A percentile compares a stretch with the other conserved stretches of the same genome.
Conservation (phyloP, 2,797 vertebrate genomes). For the Harpagifer antarcticus region DNA sequence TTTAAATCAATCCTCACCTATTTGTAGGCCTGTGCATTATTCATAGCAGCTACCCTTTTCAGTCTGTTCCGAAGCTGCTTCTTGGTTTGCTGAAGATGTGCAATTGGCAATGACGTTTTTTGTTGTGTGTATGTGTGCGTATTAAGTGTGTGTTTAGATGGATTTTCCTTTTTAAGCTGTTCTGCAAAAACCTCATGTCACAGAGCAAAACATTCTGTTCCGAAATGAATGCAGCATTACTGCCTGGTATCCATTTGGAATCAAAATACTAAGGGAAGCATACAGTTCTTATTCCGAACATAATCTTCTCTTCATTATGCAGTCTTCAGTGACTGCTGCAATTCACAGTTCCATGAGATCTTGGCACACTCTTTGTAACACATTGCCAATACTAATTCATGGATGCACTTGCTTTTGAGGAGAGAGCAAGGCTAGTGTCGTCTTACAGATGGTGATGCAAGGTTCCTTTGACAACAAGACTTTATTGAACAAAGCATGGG, state of each 20-base stretch:
- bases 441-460: background rate
- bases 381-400: conserved; percentile 1
- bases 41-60: conserved; percentile 41
- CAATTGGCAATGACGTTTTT: conserved; percentile 36
- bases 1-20: conserved; percentile 61
- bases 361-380: background rate
- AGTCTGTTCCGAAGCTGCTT: conserved; percentile 31
- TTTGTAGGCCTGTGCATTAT: conserved; percentile 56
- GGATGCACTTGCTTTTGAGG: background rate
- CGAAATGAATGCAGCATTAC: conserved; percentile 43
- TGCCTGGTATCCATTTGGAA: conserved; percentile 31
- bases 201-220: conserved; percentile 28
- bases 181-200: conserved; percentile 29
- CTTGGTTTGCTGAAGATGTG: conserved; percentile 24
- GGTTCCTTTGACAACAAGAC: background rate
- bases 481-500: conserved; percentile 9
- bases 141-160: conserved; percentile 29
- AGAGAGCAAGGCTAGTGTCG: background rate
- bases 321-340: too few relatives aligned
- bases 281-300: too few relatives aligned
- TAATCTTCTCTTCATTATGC: too few relatives aligned
- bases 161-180: conserved; percentile 23
- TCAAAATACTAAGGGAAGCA: conserved; percentile 27
- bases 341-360: conserved; percentile 6
- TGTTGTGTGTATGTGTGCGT: conserved; percentile 34